Evolutionary conservation across 2,113 vertebrate species (phyloP), one percentile per base, ranked within the genome.

Genomic region (Psettodes erumei): DNA sequence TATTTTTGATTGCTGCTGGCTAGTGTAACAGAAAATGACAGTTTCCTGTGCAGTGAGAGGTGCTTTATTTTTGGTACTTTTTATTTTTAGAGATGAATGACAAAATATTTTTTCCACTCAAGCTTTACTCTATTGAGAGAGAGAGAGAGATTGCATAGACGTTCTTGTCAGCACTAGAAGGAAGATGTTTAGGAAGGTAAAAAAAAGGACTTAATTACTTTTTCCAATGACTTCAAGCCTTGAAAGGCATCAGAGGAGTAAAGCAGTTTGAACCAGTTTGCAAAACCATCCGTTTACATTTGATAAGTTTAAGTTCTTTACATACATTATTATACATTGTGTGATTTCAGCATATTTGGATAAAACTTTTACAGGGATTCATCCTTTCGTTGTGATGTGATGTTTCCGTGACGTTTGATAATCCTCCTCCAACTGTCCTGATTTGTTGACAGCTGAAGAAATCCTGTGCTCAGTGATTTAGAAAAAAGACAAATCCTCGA

Each of bases 1-100:
- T 92, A 85, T 91, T 91, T 88, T 74, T 59, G 77, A 75, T 74
- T 27, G 19, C 59, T 28, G 64, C 70, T 51, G 73, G 68, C 66
- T 67, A 76, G 58, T 83, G 81, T 62, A 75, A 78, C 33, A 82
- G 69, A 86, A 86, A 85, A 80, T 76, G 83, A 86, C 82, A 78
- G 63, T 67, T 90, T 90, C 88, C 89, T 69, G 77, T 86, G 59
- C 48, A 45, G 40, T 3, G 21, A 56, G 48, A 67, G 11, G 19
- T 2, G 23, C 13, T 71, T 76, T 81, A 86, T 88, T 81, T 87
- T 79, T 43, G 25, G 50, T 8, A 18, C 71, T 54, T 11, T 79
- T 76, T 81, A 50, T 48, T 58, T 59, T 56, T 32, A 18, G 38
- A 68, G 33, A n/a, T 45, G 37, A 78, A 70, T 64, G 66, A 71